phyloP scores from a whole-genome alignment of 2,888 invertebrate species.

The Plebejus argus region DNA sequence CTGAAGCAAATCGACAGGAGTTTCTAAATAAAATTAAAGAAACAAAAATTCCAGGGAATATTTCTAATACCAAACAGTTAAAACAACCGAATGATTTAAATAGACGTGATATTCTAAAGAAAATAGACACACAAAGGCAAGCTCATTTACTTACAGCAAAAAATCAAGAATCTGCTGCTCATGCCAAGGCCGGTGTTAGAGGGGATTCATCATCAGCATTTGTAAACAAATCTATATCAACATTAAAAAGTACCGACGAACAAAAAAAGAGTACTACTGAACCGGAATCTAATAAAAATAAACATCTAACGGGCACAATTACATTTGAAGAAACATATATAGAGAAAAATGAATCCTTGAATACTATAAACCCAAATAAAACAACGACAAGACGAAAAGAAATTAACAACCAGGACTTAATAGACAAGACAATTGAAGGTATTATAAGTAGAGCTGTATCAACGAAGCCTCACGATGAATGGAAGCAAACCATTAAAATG shows the following conservation, averaged over 20 bases:
- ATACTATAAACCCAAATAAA: constrained; percentile 43
- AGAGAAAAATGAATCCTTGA: constrained; percentile 45
- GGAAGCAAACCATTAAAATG: constrained; percentile 35
- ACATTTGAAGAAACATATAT: constrained; percentile 13
- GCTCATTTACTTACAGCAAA: constrained; percentile 53
- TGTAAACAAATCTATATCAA: constrained; percentile 46
- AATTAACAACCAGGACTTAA: constrained; percentile 66
- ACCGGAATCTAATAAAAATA: neutral
- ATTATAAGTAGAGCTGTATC: constrained; percentile 61
- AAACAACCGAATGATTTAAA: constrained; percentile 74
- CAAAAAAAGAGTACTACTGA: constrained; percentile 41
- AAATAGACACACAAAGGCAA: constrained; percentile 70
- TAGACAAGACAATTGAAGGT: constrained; percentile 72
- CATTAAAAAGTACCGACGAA: constrained; percentile 46
- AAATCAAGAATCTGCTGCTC: constrained; percentile 54
- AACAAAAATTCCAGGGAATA: constrained; percentile 56
- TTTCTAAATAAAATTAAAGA: constrained; percentile 72
- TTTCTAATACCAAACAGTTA: constrained; percentile 64
- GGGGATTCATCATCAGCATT: constrained; percentile 57
- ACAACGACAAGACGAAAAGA: constrained; percentile 53
- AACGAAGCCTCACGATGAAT: constrained; percentile 54
- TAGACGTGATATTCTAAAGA: constrained; percentile 69
- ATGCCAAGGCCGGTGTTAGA: constrained; percentile 54
- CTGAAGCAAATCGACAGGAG: constrained; percentile 70
- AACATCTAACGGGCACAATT: neutral